phyloP scores from a whole-genome alignment of 1,140 invertebrate genomes.

The Drosophila quadrilineata region DNA sequence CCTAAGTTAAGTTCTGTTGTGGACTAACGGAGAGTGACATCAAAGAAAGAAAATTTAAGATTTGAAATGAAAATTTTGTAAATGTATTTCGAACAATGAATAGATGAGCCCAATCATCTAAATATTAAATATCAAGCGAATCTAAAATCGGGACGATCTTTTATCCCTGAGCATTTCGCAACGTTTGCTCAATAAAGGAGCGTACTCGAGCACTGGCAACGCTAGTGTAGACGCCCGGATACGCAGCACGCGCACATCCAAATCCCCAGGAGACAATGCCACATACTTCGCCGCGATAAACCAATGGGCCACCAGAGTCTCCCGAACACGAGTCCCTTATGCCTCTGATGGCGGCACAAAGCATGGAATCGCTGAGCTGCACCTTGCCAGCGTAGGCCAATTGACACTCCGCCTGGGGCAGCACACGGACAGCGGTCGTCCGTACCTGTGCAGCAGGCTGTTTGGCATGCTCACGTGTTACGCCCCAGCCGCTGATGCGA shows the following conservation, averaged over 20 bases:
- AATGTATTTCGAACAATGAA: too few relatives aligned
- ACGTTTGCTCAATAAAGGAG: slow-evolving; percentile 48
- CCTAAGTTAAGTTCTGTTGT: too few relatives aligned
- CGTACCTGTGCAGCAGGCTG: slow-evolving; percentile 60
- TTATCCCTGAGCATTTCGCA: background rate
- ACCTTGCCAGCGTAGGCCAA: slow-evolving; percentile 56
- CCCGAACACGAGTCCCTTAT: slow-evolving; percentile 83
- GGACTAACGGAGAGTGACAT: too few relatives aligned
- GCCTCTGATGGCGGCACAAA: slow-evolving; percentile 66
- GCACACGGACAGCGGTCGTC: slow-evolving; percentile 48
- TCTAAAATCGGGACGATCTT: too few relatives aligned
- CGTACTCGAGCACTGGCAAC: slow-evolving; percentile 82
- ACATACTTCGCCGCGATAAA: slow-evolving; percentile 82
- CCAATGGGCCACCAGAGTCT: slow-evolving; percentile 86
- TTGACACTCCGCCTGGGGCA: slow-evolving; percentile 47
- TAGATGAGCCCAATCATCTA: too few relatives aligned
- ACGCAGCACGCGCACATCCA: slow-evolving; percentile 85
- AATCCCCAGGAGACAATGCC: slow-evolving; percentile 85
- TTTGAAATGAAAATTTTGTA: too few relatives aligned
- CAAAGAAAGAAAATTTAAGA: too few relatives aligned
- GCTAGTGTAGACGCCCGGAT: slow-evolving; percentile 90
- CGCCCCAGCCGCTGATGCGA: slow-evolving; percentile 67
- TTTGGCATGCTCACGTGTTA: slow-evolving; percentile 43
- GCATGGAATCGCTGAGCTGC: slow-evolving; percentile 62
- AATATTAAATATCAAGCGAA: too few relatives aligned